Conservation (phyloP, 2,113 vertebrate species). For the rabbit (Oryctolagus cuniculus) region DNA sequence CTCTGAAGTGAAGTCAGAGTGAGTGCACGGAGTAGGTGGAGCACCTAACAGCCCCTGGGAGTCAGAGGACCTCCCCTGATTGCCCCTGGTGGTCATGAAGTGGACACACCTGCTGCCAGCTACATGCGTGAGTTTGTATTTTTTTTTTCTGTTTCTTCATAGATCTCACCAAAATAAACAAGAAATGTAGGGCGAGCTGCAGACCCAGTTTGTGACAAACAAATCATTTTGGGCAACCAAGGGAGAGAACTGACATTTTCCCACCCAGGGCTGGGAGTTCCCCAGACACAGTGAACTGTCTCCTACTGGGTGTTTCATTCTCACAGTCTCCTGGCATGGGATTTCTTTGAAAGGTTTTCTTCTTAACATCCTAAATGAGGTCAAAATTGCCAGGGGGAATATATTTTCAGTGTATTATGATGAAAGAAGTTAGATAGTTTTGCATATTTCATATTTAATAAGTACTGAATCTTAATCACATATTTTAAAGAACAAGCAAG, state of each 20-base stretch:
- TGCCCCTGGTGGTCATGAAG: neutral
- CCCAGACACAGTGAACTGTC: neutral
- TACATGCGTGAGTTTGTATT: neutral
- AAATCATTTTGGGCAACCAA: neutral
- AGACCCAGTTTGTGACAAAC: too few relatives aligned
- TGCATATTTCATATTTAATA: neutral
- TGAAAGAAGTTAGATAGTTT: neutral
- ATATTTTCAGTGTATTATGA: neutral
- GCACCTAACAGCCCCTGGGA: neutral
- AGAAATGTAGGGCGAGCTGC: neutral
- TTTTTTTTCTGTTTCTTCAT: neutral
- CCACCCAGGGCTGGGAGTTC: neutral
- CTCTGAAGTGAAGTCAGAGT: neutral
- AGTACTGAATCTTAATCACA: neutral
- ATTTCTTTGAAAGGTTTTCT: neutral
- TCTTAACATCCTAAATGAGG: neutral
- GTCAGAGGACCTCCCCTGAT: neutral
- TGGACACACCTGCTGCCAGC: neutral
- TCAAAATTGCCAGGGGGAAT: neutral
- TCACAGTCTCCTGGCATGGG: neutral
- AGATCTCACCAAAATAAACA: neutral
- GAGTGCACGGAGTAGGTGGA: neutral
- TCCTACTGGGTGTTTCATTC: neutral
- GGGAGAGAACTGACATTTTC: neutral
- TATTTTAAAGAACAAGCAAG: neutral